Base-by-base conservation (phyloP, 2,797 vertebrate species). In the Anableps anableps region DNA sequence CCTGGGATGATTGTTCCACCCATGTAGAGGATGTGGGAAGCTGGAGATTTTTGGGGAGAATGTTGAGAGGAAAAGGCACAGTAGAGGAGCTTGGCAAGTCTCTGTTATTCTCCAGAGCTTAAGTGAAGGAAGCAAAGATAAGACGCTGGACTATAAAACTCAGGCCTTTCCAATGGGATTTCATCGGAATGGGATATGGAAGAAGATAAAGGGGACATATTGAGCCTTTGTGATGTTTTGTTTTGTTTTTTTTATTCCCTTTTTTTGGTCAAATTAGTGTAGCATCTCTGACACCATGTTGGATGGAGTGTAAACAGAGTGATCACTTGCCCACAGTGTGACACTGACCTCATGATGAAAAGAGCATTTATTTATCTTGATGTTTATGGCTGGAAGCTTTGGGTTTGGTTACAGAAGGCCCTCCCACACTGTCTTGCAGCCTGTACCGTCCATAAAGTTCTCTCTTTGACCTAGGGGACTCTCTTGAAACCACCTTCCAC, bases 1-100 rank as follows among this genome's bases (percentile, higher is more conserved):
- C 97, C 98, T 88, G 97, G 97, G 95, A 98, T 99, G 98, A 98
- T 99, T 90, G 97, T 98, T 95, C 98, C 97, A 93, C 98, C 98
- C 94, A 98, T 99, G 98, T 99, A 97, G 97, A 97, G 94, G 95
- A 96, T 93, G 91, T 92, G 92, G 93, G 91, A 91, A 87, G 90
- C 90, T 88, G 88, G 84, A 85, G 82, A 92, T 89, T 92, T 91
- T 41, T 34, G 21, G 51, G 73, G 90, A 87, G 89, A 89, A 91
- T 91, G 91, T 86, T 83, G 86, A 92, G 85, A 96, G 94, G 94
- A 94, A 77, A 91, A 92, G 86, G 90, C 85, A 89, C 88, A 84
- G 91, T 86, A 83, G 85, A 77, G 29, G 87, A 93, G 88, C 88
- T 89, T 93, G 90, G 90, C 83, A 73, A 90, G 92, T 87, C 92